Percentiles rank a stretch among this genome's conserved stretches.
phyloP scores from a whole-genome alignment of 2,113 vertebrate genomes.

The Gobiocypris rarus region DNA sequence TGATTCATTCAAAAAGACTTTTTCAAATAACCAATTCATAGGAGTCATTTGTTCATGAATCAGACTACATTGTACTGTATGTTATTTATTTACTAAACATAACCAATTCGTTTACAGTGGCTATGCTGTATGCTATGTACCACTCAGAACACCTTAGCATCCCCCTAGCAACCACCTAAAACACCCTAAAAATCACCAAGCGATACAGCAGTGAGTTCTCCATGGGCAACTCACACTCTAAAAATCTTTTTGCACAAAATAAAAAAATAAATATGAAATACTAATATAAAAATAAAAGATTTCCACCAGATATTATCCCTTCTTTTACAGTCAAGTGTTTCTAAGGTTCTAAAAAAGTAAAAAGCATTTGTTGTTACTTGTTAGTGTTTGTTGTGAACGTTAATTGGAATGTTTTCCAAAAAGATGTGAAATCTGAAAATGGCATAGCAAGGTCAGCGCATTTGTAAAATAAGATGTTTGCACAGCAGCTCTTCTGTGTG shows the following conservation, averaged over 20 bases:
- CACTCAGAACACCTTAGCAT: neutral
- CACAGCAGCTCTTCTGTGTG: neutral
- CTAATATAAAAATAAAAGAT: neutral
- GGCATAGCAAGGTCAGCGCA: neutral
- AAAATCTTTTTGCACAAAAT: no score
- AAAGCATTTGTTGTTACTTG: neutral
- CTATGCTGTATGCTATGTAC: neutral
- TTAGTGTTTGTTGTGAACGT: neutral
- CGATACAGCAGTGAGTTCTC: neutral
- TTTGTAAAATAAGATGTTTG: conserved; percentile 28
- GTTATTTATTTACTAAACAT: neutral
- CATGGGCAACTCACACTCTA: neutral
- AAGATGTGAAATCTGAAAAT: conserved; percentile 24
- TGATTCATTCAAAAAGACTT: no score
- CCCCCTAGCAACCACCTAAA: neutral
- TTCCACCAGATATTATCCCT: neutral
- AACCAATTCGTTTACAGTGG: neutral
- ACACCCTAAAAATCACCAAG: neutral
- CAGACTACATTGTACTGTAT: neutral
- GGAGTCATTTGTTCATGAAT: neutral
- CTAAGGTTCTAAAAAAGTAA: neutral
- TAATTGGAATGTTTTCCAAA: conserved; percentile 12
- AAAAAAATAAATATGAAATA: no score
- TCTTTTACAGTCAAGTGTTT: neutral
- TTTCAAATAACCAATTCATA: neutral